Conservation (phyloP, 2,888 invertebrate genomes). For the Ochlodes sylvanus region DNA sequence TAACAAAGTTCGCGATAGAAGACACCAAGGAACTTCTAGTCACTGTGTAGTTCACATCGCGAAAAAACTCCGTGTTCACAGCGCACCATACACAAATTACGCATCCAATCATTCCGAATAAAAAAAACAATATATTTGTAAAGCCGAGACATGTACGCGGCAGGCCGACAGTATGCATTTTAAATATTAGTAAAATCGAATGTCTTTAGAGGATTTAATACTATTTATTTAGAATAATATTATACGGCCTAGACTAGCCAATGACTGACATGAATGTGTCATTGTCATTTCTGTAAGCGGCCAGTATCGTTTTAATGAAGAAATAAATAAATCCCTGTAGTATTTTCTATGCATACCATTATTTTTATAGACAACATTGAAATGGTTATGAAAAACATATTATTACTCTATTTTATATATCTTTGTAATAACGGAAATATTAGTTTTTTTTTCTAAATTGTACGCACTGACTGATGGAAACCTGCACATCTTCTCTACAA, state of each 20-base stretch:
- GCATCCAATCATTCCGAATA: slow-evolving; percentile 58
- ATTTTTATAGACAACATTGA: too few relatives aligned
- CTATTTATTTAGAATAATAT: slow-evolving; percentile 18
- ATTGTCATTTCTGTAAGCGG: background rate
- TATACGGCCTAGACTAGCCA: background rate
- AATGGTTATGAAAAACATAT: too few relatives aligned
- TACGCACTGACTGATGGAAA: too few relatives aligned
- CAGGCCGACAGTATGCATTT: slow-evolving; percentile 70
- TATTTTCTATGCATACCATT: too few relatives aligned
- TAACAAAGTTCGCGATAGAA: slow-evolving; percentile 65
- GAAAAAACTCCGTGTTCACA: slow-evolving; percentile 70
- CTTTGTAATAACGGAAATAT: too few relatives aligned
- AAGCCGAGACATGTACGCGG: slow-evolving; percentile 76
- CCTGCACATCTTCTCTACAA: too few relatives aligned
- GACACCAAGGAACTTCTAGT: slow-evolving; percentile 65
- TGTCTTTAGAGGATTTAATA: background rate
- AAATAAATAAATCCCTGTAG: background rate
- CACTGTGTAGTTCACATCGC: slow-evolving; percentile 71
- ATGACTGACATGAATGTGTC: slow-evolving; percentile 4
- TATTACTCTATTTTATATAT: too few relatives aligned
- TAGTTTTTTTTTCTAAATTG: too few relatives aligned
- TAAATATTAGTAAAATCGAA: background rate
- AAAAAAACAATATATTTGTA: slow-evolving; percentile 68
- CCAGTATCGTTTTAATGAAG: slow-evolving; percentile 2
- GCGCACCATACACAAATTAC: slow-evolving; percentile 71